These are phyloP conservation scores for Zygaena filipendulae DNA, from an alignment of 2,888 invertebrate genomes.

Conservation along the genomic window DNA sequence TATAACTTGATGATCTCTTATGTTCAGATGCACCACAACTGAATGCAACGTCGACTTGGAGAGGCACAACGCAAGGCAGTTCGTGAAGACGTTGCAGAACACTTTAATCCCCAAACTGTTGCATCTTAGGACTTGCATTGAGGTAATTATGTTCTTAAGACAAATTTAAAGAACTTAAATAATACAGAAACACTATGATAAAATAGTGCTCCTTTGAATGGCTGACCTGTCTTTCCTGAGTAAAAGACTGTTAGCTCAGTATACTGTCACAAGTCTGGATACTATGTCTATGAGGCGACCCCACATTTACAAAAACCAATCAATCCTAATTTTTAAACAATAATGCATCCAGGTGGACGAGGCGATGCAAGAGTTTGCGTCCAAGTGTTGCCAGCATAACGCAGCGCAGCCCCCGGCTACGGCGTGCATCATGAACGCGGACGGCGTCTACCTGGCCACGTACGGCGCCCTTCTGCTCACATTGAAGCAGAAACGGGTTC, in stretches of 20 bases:
- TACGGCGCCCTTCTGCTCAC: slow-evolving; percentile 87
- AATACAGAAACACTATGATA: no score
- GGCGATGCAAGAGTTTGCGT: slow-evolving; percentile 91
- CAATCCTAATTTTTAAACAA: no score
- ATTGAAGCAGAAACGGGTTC: slow-evolving; percentile 79
- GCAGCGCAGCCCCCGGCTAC: slow-evolving; percentile 72
- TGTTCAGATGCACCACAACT: slow-evolving; percentile 51
- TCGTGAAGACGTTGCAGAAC: slow-evolving; percentile 79
- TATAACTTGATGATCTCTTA: no score
- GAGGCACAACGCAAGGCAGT: slow-evolving; percentile 86
- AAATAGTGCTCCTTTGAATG: no score
- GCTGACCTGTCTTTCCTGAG: no score
- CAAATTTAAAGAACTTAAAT: no score
- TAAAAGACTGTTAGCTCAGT: no score
- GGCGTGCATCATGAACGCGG: slow-evolving; percentile 89
- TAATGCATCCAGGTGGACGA: slow-evolving; percentile 91
- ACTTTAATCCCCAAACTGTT: slow-evolving; percentile 82
- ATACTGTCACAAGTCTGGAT: no score
- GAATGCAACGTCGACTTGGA: slow-evolving; percentile 86
- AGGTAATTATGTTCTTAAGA: no score
- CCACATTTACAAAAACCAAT: no score
- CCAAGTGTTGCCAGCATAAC: slow-evolving; percentile 86
- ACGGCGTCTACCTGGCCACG: slow-evolving; percentile 92
- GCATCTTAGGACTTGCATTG: slow-evolving; percentile 81
- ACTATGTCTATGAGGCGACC: no score